These are phyloP conservation scores for Netelia inedita DNA, from an alignment of 2,888 invertebrate species.

Conservation along the genomic window DNA sequence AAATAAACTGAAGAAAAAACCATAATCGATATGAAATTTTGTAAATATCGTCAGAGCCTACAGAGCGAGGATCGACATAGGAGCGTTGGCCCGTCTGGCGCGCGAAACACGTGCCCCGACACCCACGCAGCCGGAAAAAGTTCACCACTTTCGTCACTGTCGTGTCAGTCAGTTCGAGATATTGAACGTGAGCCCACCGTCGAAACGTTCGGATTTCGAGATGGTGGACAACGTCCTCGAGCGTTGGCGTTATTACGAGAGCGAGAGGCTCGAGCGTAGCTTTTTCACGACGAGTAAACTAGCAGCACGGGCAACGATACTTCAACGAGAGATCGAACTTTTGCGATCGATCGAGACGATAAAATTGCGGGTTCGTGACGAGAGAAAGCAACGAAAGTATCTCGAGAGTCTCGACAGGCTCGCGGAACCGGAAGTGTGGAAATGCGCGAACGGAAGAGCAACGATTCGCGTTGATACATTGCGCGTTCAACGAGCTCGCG, in stretches of 20 bases:
- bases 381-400: constrained; percentile 88
- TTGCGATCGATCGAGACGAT: constrained; percentile 90
- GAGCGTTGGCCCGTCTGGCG: constrained; percentile 64
- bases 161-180: constrained; percentile 81
- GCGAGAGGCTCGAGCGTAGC: constrained; percentile 86
- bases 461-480: constrained; percentile 89
- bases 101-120: constrained; percentile 66
- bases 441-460: constrained; percentile 88
- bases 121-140: constrained; percentile 63
- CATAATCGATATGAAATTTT: background rate
- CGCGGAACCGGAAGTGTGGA: constrained; percentile 91
- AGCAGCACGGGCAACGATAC: constrained; percentile 89
- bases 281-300: constrained; percentile 85
- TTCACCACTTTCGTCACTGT: constrained; percentile 64
- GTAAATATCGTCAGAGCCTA: constrained; percentile 63
- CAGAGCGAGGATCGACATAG: constrained; percentile 64
- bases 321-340: constrained; percentile 91
- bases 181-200: constrained; percentile 84
- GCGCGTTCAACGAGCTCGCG: constrained; percentile 91
- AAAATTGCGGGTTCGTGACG: constrained; percentile 88
- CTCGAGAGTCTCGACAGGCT: constrained; percentile 89
- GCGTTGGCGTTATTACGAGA: constrained; percentile 89
- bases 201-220: constrained; percentile 91
- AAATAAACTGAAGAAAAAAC: too few species aligned
- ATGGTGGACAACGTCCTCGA: constrained; percentile 89